Evolutionary conservation across 2,113 vertebrate genomes (phyloP).

Genomic region (Hippocampus abdominalis): DNA sequence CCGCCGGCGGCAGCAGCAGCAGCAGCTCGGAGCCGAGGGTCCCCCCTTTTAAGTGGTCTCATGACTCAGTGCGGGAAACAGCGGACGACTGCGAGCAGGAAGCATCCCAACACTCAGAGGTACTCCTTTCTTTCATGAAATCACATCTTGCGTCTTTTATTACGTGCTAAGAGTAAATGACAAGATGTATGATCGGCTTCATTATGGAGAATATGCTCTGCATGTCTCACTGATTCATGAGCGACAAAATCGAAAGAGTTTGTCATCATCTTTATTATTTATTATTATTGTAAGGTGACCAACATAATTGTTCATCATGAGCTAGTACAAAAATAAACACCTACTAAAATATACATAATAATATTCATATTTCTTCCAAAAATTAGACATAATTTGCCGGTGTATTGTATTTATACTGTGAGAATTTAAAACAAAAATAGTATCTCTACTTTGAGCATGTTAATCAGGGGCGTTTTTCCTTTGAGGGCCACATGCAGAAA

Average conservation of each 20-base stretch:
- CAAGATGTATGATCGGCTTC: neutral
- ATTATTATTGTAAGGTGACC: neutral
- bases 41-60: constrained; percentile 78
- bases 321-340: too few relatives aligned
- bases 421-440: too few relatives aligned
- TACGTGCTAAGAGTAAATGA: neutral
- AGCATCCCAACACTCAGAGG: neutral
- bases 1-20: constrained; percentile 27
- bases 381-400: too few relatives aligned
- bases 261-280: too few relatives aligned
- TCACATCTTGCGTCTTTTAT: neutral
- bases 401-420: too few relatives aligned
- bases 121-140: neutral
- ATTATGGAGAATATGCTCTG: neutral
- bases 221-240: neutral
- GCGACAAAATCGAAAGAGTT: too few relatives aligned
- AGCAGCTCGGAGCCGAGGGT: constrained; percentile 52
- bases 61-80: constrained; percentile 70
- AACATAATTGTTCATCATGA: neutral
- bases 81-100: neutral
- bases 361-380: too few relatives aligned
- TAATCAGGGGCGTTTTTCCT: too few relatives aligned
- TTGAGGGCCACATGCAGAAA: too few relatives aligned
- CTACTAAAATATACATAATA: too few relatives aligned
- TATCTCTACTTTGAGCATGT: too few relatives aligned